Evolutionary conservation across 1,140 invertebrate genomes (phyloP).

Genomic region (Drosophila bipectinata): DNA sequence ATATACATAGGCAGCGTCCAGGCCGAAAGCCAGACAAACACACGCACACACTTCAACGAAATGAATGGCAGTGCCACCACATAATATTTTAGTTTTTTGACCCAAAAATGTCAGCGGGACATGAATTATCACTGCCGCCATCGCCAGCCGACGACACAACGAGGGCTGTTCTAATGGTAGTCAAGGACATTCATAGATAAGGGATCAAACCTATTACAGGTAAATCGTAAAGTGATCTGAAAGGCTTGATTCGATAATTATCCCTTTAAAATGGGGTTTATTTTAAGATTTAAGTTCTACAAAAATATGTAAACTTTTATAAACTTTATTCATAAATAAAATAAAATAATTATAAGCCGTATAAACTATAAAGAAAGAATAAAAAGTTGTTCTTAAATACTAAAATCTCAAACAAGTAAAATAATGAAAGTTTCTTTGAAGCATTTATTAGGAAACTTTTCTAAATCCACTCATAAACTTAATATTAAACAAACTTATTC

Average conservation of each 20-base stretch:
- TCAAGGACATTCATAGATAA: no score
- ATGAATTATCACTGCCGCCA: conserved; percentile 78
- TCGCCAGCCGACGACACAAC: conserved; percentile 51
- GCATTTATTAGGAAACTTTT: no score
- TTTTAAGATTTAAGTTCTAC: no score
- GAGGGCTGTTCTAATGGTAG: conserved; percentile 19
- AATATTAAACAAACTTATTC: no score
- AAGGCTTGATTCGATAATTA: neutral
- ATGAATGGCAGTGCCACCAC: conserved; percentile 49
- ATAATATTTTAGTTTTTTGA: conserved; percentile 83
- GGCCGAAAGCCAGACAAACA: conserved; percentile 30
- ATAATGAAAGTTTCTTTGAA: no score
- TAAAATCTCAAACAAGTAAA: no score
- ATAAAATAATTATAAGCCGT: no score
- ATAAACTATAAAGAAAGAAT: no score
- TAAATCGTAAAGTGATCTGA: neutral
- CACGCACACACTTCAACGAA: conserved; percentile 29
- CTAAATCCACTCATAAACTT: no score
- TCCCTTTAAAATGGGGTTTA: no score
- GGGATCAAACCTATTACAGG: neutral
- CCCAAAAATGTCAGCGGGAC: conserved; percentile 81
- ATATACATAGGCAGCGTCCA: conserved; percentile 22
- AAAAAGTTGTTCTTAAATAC: neutral
- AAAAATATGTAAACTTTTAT: no score
- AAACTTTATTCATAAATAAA: no score